Conservation (phyloP, 2,113 vertebrate genomes). For the Tauraco erythrolophus region DNA sequence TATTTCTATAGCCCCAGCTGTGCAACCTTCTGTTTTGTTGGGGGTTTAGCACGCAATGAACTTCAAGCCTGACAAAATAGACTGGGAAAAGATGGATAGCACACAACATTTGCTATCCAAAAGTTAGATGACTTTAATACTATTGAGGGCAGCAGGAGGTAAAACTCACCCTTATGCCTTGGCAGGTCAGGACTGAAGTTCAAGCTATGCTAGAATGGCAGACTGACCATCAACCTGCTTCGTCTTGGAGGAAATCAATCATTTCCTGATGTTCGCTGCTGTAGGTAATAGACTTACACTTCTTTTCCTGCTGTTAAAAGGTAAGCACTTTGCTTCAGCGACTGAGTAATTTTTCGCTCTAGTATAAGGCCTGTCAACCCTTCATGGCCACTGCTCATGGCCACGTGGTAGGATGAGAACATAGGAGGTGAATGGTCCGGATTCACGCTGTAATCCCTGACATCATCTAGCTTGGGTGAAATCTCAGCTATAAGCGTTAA, state of each 20-base stretch:
- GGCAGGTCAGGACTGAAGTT: neutral
- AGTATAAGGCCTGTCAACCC: too few species aligned
- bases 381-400: neutral
- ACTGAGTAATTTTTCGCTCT: neutral
- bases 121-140: neutral
- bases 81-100: neutral
- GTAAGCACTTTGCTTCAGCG: neutral
- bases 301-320: neutral
- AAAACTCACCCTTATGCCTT: neutral
- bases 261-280: neutral
- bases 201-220: neutral
- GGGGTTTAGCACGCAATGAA: neutral
- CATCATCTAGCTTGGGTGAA: neutral
- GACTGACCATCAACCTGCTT: neutral
- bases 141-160: neutral
- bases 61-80: neutral
- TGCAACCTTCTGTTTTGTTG: neutral
- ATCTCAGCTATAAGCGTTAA: neutral
- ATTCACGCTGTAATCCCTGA: neutral
- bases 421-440: neutral
- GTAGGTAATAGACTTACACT: neutral
- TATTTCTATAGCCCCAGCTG: neutral
- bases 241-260: neutral
- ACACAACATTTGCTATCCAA: neutral
- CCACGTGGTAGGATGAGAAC: accelerated